Percentiles rank a stretch among this genome's conserved stretches.
These are phyloP conservation scores for Alentia gelatinosa DNA, from an alignment of 2,888 invertebrate species.

Conservation along the genomic window DNA sequence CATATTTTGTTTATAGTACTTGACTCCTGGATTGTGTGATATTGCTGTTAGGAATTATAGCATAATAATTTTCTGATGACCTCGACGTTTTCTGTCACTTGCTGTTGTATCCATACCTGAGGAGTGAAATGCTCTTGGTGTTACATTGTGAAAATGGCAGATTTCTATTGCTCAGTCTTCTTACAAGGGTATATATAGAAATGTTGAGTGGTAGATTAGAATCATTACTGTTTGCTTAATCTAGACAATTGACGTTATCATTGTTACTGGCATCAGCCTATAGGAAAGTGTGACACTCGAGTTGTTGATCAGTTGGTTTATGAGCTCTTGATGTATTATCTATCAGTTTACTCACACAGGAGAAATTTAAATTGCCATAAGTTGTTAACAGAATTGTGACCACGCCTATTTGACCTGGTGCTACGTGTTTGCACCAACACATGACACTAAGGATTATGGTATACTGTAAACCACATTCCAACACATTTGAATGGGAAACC, in stretches of 20 bases:
- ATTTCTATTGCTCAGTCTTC: not conserved
- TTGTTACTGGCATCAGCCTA: not conserved
- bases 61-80: constrained; percentile 2
- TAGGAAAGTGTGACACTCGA: not conserved
- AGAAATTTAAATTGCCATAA: not conserved
- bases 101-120: not conserved
- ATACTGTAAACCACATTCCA: not conserved
- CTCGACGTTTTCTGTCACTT: not conserved
- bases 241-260: not conserved
- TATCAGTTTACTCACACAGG: not conserved
- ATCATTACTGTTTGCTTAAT: constrained; percentile 35
- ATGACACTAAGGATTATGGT: too few relatives aligned
- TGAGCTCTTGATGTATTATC: not conserved
- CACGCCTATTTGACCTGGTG: not conserved
- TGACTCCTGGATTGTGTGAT: not conserved
- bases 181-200: not conserved
- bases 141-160: not conserved
- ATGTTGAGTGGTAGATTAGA: constrained; percentile 18
- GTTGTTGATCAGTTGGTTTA: not conserved
- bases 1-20: not conserved
- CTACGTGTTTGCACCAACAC: not conserved
- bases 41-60: not conserved
- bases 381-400: not conserved
- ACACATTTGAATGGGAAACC: not conserved
- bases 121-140: not conserved